Evolutionary conservation across 2,113 vertebrate genomes (phyloP).

Genomic region (Vidua macroura): DNA sequence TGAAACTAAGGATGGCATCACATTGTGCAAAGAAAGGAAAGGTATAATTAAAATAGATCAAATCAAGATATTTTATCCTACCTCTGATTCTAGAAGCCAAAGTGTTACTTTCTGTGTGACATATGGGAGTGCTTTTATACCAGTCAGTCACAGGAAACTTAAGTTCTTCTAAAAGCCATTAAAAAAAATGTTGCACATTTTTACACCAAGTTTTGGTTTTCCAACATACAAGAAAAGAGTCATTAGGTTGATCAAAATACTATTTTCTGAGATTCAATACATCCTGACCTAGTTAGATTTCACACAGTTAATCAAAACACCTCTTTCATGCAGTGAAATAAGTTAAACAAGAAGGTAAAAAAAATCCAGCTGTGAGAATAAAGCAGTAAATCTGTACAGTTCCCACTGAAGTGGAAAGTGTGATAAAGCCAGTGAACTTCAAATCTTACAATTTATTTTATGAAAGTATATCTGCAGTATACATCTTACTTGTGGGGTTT

Average conservation of each 20-base stretch:
- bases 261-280: neutral
- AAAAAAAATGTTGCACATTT: neutral
- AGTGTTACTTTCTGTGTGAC: neutral
- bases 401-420: neutral
- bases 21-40: neutral
- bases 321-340: neutral
- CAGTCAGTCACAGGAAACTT: neutral
- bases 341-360: neutral
- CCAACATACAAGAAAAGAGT: neutral
- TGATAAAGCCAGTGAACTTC: neutral
- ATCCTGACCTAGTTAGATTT: neutral
- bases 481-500: accelerated
- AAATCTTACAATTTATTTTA: neutral
- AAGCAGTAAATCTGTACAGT: neutral
- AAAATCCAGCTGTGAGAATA: neutral
- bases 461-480: neutral
- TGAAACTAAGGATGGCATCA: neutral
- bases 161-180: neutral
- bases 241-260: neutral
- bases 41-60: neutral
- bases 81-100: neutral
- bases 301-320: neutral
- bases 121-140: neutral
- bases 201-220: neutral
- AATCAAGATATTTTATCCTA: neutral